A percentile compares a stretch with the other conserved stretches of the same genome.
These are phyloP conservation scores for Dasysyrphus tricinctus DNA, from an alignment of 2,888 invertebrate genomes.

Conservation along the genomic window DNA sequence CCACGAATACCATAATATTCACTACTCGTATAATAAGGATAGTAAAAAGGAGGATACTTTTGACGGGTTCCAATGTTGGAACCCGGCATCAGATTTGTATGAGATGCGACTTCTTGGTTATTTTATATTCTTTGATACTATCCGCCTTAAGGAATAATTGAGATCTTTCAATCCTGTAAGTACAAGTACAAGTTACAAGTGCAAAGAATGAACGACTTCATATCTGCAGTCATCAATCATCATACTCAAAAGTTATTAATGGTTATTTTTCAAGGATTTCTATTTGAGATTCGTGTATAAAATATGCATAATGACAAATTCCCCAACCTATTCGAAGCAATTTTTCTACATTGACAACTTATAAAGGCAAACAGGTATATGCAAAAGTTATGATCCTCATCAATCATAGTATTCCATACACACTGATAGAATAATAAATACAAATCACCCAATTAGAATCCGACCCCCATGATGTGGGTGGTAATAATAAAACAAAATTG, in stretches of 20 bases:
- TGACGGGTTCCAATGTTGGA: no score
- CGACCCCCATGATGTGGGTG: constrained; percentile 42
- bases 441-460: constrained; percentile 37
- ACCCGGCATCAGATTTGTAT: no score
- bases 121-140: no score
- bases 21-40: no score
- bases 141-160: no score
- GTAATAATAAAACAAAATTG: constrained; percentile 38
- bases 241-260: background rate
- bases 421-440: constrained; percentile 34
- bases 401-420: constrained; percentile 8
- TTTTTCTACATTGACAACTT: background rate
- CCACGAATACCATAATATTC: no score
- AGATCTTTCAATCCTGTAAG: no score
- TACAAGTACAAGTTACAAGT: no score
- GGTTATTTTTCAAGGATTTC: background rate
- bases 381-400: constrained; percentile 2
- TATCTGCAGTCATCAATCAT: background rate
- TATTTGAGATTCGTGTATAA: background rate
- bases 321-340: background rate
- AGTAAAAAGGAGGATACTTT: no score
- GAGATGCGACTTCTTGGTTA: no score
- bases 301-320: background rate
- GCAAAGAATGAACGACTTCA: no score
- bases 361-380: background rate